Conservation (phyloP, 2,888 invertebrate genomes). For the Drosophila robusta region DNA sequence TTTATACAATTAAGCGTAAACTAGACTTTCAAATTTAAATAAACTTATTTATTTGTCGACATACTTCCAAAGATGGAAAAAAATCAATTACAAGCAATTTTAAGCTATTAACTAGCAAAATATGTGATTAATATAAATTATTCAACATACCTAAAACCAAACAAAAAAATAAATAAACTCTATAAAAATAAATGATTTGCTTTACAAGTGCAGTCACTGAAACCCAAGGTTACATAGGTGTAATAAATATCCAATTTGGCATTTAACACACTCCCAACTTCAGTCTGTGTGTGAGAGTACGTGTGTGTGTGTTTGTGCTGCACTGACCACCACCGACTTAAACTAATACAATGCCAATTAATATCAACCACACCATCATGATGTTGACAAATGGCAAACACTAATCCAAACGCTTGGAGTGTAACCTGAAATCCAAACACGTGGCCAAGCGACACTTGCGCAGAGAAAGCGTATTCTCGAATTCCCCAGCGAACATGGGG, state of each 20-base stretch:
- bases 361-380: conserved; percentile 65
- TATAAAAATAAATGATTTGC: background rate
- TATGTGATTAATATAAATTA: conserved; percentile 5
- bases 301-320: conserved; percentile 1
- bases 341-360: conserved; percentile 73
- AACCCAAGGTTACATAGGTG: conserved; percentile 17
- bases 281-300: background rate
- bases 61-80: background rate
- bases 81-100: conserved; percentile 7
- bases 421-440: conserved; percentile 72
- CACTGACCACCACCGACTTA: conserved; percentile 43
- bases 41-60: background rate
- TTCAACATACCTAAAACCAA: background rate
- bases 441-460: conserved; percentile 52
- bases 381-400: conserved; percentile 77
- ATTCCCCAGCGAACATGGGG: conserved; percentile 68
- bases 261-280: conserved; percentile 6
- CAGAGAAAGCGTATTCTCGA: conserved; percentile 35
- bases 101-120: conserved; percentile 6
- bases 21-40: background rate
- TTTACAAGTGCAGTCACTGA: conserved; percentile 15
- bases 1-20: too few species aligned
- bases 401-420: conserved; percentile 67
- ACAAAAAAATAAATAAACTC: conserved; percentile 3
- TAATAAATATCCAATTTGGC: background rate